Evolutionary conservation across 2,888 invertebrate species (phyloP), one percentile per base, ranked within the genome.

Genomic region (Tyria jacobaeae): DNA sequence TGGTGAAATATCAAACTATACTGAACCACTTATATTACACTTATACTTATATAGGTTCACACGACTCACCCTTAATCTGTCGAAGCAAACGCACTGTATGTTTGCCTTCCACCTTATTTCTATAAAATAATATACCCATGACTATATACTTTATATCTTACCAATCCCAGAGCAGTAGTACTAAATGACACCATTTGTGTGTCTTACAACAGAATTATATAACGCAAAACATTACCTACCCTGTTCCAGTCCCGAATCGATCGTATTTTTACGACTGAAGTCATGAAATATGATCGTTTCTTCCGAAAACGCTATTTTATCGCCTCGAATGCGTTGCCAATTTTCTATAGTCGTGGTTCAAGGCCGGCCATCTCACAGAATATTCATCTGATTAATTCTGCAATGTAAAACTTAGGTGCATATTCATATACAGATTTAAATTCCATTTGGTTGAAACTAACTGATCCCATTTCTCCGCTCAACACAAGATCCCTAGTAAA

Each of bases 341-440:
- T 76, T 78, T 75, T 75, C 73, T 69, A 76, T 68, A 60, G 66
- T 54, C 52, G 24, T 60, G 77, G 87, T 88, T 88, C 88, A 88
- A 84, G 88, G 88, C 62, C 81, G 82, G 78, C 39, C 79, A 79
- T 73, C 68, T 79, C 79, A 75, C 69, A 66, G 60, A 64, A 65
- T 57, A 62, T 78, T 65, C 73, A 78, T 73, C 79, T 75, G 75
- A 73, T 78, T 68, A 70, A 73, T 71, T 69, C 67, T 75, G 68
- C 49, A 25, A 37, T 58, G 56, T 56, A 52, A 51, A 60, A 55
- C 49, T 53, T 50, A 64, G 59, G 54, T 49, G 56, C 54, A 62
- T 50, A 56, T 10, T 44, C 14, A 12, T 14, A 37, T 37, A 12
- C 17, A 21, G 17, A 21, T 21, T 4, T 2, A 3, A n/a, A n/a